phyloP scores from a whole-genome alignment of 2,797 vertebrate species.

The Columba guinea region DNA sequence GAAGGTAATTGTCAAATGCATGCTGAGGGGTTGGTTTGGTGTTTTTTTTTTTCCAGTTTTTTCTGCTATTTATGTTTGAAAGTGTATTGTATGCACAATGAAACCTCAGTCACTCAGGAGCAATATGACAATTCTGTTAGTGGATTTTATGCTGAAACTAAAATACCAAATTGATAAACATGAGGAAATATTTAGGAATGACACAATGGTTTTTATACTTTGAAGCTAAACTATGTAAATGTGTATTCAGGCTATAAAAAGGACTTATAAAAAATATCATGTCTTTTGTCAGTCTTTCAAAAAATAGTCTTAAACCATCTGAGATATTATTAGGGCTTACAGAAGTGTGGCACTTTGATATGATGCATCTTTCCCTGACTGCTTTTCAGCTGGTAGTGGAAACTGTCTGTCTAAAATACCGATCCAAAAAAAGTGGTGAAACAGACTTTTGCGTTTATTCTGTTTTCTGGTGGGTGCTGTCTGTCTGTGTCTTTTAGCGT shows the following conservation, averaged over 20 bases:
- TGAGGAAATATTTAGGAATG: not conserved
- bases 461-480: not conserved
- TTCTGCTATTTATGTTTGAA: not conserved
- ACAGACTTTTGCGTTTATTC: not conserved
- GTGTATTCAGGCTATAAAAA: not conserved
- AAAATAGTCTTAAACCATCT: not conserved
- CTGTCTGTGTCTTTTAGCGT: not conserved
- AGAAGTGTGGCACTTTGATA: not conserved
- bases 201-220: not conserved
- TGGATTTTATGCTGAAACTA: not conserved
- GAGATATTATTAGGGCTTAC: not conserved
- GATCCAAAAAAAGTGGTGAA: not conserved
- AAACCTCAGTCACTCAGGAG: not conserved
- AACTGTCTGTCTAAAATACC: not conserved
- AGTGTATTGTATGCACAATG: not conserved
- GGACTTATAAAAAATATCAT: fast-evolving
- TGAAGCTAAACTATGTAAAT: not conserved
- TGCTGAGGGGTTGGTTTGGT: not conserved
- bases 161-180: not conserved
- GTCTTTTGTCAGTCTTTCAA: not conserved
- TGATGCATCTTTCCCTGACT: not conserved
- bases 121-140: not conserved
- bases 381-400: not conserved
- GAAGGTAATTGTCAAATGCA: not conserved
- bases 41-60: not conserved